These are phyloP conservation scores for Eupithecia insigniata DNA, from an alignment of 2,888 invertebrate genomes.

Conservation along the genomic window DNA sequence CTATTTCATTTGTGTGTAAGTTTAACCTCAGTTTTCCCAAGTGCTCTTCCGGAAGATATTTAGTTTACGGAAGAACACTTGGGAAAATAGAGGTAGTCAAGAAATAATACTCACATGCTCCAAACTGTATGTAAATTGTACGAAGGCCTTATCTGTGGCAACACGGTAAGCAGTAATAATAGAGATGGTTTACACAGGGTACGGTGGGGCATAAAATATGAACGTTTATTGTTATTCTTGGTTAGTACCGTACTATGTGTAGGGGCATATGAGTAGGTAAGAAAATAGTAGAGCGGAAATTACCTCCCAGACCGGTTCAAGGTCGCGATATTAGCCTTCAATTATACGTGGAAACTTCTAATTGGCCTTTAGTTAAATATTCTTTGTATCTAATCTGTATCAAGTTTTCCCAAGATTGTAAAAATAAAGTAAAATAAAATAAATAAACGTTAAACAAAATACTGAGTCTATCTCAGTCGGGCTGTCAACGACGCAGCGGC, in stretches of 20 bases:
- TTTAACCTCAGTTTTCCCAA: not conserved
- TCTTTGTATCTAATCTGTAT: too few relatives aligned
- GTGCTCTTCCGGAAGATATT: not conserved
- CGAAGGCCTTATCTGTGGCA: slow-evolving; percentile 1
- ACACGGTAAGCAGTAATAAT: slow-evolving; percentile 18
- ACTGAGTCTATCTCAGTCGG: too few relatives aligned
- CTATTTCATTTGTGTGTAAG: not conserved
- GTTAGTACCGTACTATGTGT: slow-evolving; percentile 21
- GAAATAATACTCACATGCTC: not conserved
- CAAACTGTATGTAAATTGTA: slow-evolving; percentile 8
- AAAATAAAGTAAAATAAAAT: too few relatives aligned
- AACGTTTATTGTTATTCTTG: slow-evolving; percentile 40
- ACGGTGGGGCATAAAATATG: slow-evolving; percentile 33
- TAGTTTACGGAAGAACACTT: slow-evolving; percentile 3
- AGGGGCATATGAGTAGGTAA: too few relatives aligned
- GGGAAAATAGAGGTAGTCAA: not conserved
- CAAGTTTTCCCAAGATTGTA: too few relatives aligned
- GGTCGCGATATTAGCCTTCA: too few relatives aligned
- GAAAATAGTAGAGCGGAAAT: too few relatives aligned
- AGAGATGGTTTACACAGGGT: slow-evolving; percentile 24
- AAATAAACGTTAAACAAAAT: too few relatives aligned
- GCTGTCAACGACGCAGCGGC: too few relatives aligned
- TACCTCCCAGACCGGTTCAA: too few relatives aligned
- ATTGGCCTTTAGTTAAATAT: too few relatives aligned
- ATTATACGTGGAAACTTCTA: too few relatives aligned